Conservation (phyloP, 2,797 vertebrate species). For the Scarus forsteni region DNA sequence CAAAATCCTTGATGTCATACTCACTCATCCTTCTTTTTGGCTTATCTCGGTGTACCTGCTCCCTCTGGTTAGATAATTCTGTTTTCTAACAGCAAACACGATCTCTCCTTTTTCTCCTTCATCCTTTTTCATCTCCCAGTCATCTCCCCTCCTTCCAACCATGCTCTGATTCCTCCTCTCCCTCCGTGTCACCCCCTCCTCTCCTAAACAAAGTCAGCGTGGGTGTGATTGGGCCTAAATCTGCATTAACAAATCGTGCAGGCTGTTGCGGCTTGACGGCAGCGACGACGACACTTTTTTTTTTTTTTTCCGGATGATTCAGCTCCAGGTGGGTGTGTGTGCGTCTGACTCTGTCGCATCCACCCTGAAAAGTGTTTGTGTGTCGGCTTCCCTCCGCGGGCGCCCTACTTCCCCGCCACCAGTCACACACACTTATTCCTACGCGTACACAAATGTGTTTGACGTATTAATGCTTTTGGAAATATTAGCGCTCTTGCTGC, state of each 20-base stretch:
- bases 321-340: conserved; percentile 37
- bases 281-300: conserved; percentile 7
- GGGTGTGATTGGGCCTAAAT: conserved; percentile 61
- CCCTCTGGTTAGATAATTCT: conserved; percentile 13
- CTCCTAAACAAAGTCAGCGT: conserved; percentile 60
- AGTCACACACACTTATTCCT: conserved; percentile 25
- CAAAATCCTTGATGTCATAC: conserved; percentile 4
- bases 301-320: conserved; percentile 50
- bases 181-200: conserved; percentile 33
- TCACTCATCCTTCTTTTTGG: conserved; percentile 1
- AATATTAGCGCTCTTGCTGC: conserved; percentile 65
- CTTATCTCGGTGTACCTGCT: not conserved
- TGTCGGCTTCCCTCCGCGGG: conserved; percentile 53
- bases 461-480: conserved; percentile 67
- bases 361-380: conserved; percentile 40
- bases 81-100: conserved; percentile 37
- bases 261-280: conserved; percentile 27
- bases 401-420: conserved; percentile 56
- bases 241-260: conserved; percentile 61
- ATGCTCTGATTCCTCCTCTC: conserved; percentile 40
- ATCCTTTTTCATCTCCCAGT: conserved; percentile 24
- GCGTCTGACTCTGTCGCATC: conserved; percentile 45
- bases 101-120: conserved; percentile 16
- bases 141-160: conserved; percentile 23
- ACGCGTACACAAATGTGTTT: conserved; percentile 49